Percentiles rank a stretch among this genome's conserved stretches.
Conservation (phyloP, 2,113 vertebrate species). For the Pachypanchax playfairii region DNA sequence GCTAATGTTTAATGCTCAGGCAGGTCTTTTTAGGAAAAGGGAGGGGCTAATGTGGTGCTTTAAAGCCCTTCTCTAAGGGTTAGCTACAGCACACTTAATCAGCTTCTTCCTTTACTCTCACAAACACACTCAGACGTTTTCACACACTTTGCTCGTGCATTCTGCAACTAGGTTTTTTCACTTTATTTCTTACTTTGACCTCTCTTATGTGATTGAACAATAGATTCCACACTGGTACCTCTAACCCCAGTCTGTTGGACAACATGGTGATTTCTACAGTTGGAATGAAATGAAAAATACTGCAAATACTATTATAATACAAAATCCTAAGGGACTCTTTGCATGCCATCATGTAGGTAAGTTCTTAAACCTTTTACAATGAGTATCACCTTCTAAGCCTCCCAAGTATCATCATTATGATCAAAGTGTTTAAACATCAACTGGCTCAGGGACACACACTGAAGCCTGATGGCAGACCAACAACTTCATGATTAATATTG, state of each 20-base stretch:
- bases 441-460: no score
- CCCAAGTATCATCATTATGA: no score
- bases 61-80: constrained; percentile 33
- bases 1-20: constrained; percentile 57
- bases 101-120: constrained; percentile 24
- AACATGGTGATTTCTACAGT: no score
- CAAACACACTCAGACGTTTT: constrained; percentile 15
- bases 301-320: no score
- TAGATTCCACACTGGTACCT: constrained; percentile 62
- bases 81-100: constrained; percentile 48
- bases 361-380: no score
- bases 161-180: constrained; percentile 34
- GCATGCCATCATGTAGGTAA: constrained; percentile 7
- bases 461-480: no score
- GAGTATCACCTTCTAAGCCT: no score
- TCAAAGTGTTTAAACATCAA: no score
- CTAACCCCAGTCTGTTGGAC: no score
- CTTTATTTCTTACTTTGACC: constrained; percentile 9
- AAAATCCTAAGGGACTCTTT: constrained; percentile 1
- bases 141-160: constrained; percentile 32
- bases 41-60: constrained; percentile 30
- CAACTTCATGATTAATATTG: no score
- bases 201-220: constrained; percentile 62
- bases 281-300: no score
- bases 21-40: constrained; percentile 42